Percentiles rank a stretch among this genome's conserved stretches.
These are phyloP conservation scores for Nothura maculosa DNA, from an alignment of 2,797 vertebrate genomes.

Conservation along the genomic window DNA sequence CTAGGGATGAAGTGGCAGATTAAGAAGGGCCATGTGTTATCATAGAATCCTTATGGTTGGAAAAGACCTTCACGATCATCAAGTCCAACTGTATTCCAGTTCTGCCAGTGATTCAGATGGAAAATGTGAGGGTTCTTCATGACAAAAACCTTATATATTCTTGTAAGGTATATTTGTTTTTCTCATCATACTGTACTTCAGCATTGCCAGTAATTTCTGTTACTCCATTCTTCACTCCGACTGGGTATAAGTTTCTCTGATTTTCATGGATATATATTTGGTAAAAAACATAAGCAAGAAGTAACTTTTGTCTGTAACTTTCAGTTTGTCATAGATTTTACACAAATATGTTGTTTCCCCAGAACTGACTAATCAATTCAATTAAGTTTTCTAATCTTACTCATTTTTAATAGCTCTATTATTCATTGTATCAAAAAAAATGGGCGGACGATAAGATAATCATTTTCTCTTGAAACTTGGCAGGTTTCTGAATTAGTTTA, in stretches of 20 bases:
- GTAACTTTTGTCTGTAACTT: background rate
- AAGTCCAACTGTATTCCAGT: background rate
- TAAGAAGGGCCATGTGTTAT: background rate
- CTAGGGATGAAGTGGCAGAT: background rate
- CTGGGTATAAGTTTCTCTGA: background rate
- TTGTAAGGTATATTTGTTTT: background rate
- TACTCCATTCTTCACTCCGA: background rate
- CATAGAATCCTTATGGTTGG: too few species aligned
- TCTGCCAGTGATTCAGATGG: background rate
- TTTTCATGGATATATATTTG: background rate
- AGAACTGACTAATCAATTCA: constrained; percentile 48
- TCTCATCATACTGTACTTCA: background rate
- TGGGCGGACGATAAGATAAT: constrained; percentile 48
- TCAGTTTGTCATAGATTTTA: constrained; percentile 38
- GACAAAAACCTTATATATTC: background rate
- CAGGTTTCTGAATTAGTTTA: constrained; percentile 64
- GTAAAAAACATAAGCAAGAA: background rate
- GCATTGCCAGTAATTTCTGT: background rate
- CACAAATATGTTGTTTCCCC: constrained; percentile 23
- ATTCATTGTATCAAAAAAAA: constrained; percentile 65
- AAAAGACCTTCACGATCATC: too few species aligned
- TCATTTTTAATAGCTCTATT: constrained; percentile 64
- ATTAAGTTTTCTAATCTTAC: constrained; percentile 55
- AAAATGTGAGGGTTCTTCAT: background rate
- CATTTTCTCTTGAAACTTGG: constrained; percentile 57